Evolutionary conservation across 1,140 invertebrate species (phyloP), one percentile per base, ranked within the genome.

Genomic region (Hycleus phaleratus): DNA sequence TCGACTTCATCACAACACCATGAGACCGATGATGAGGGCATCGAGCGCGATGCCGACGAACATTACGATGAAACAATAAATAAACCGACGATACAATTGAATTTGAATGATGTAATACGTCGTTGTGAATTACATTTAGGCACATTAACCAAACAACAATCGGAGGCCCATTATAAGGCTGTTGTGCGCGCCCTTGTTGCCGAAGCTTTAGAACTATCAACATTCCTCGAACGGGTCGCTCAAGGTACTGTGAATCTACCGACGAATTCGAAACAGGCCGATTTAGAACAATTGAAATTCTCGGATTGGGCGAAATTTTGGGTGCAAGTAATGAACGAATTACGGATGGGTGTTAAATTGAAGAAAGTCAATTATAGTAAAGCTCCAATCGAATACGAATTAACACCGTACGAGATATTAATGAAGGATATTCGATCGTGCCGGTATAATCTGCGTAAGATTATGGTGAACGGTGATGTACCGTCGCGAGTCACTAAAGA

Each of bases 401-500:
- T 97, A 59, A 98, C 95, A n/a, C 95, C 95, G 5, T 97, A 96
- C 73, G 95, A 97, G 78, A 95, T 95, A 68, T 79, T 98, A 9
- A 94, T 97, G 87, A 92, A 97, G 68, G 95, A 97, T 71, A 97
- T 98, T 62, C 78, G 93, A 63, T 87, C 88, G 25, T 84, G 90
- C 66, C 82, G 88, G 65, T 97, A 93, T 77, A 90, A 87, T 67
- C 76, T 90, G 51, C 82, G 83, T 65, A 90, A 90, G 75, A 87
- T 85, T 57, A 84, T 84, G 83, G 80, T 91, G 1, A 88, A 93
- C 73, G 89, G 88, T 38, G 83, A 86, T 73, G 85, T 93, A 70
- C 90, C 90, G 45, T 85, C 81, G 24, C 79, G 87, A 71, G 85
- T 93, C 25, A 93, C 91, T 71, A 95, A 95, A 77, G 93, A 97